Base-by-base conservation (phyloP, 2,797 vertebrate species). In the Myotis daubentonii region DNA sequence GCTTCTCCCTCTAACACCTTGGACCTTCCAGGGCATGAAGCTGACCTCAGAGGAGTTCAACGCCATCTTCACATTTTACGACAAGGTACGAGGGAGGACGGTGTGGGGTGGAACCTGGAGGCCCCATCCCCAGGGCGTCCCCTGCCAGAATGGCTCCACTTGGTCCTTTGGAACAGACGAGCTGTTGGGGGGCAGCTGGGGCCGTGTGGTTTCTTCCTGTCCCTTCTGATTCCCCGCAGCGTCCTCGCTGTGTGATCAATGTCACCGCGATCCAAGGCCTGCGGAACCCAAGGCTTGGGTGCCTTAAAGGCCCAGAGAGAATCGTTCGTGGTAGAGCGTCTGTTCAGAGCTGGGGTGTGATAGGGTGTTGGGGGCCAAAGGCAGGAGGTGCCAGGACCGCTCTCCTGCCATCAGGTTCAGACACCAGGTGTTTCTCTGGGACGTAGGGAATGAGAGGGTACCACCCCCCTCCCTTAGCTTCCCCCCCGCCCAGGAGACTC, bases 51-150 rank as follows among this genome's bases (percentile, higher is more conserved):
- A 99, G 22, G 98, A 99, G 97, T 99, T 99, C 98, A 99, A 99
- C 0, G 98, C 98, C 80, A 99, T 99, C 97, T 99, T 99, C 75
- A 98, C 98, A 36, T 99, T 98, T 98, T 99, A 99, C 0, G 99
- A 99, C 98, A 99, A 99, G 99, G 99, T 99, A 97, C 87, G 97
- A 91, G 3, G 51, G 68, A 83, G 16, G 5, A 13, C 4, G 5
- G 36, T 6, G 28, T 9, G 33, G 57, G 12, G 5, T 9, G 28
- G 86, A 74, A 51, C 36, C 8, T 51, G 79, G 36, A 41, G 23
- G 23, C 20, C 36, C 36, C 23, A 0, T 28, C 10, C 0, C 36
- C 62, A 19, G 49, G 16, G 81, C 9, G 17, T 25, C 60, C 9
- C 15, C 8, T 0, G 3, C 85, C 62, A 65, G 47, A 71, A 60